Conservation (phyloP, 2,888 invertebrate genomes). For the Capitulum mitella region DNA sequence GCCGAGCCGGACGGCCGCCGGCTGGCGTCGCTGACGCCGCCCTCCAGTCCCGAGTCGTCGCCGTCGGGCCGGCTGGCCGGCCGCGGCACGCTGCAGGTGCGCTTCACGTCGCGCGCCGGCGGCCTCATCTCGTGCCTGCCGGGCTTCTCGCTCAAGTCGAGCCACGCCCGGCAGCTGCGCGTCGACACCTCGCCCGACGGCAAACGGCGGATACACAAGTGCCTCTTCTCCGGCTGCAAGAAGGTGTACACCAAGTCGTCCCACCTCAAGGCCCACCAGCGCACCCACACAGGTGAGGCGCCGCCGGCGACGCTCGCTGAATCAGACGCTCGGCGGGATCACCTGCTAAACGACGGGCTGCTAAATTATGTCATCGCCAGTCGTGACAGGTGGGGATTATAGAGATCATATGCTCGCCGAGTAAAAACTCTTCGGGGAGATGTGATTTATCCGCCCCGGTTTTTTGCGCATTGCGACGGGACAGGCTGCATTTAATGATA, state of each 20-base stretch:
- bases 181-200: constrained; percentile 68
- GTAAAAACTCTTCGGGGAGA: too few species aligned
- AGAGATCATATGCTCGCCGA: too few species aligned
- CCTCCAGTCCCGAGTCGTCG: constrained; percentile 62
- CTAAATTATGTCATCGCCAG: too few species aligned
- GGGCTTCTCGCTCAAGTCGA: constrained; percentile 32
- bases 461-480: too few species aligned
- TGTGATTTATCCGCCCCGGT: too few species aligned
- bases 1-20: background rate
- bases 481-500: too few species aligned
- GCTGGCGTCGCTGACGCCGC: constrained; percentile 55
- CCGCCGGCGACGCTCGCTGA: too few species aligned
- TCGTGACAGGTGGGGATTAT: too few species aligned
- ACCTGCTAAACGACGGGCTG: too few species aligned
- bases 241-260: constrained; percentile 35
- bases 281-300: constrained; percentile 34
- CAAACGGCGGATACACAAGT: constrained; percentile 83
- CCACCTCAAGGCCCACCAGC: constrained; percentile 34
- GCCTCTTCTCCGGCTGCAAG: constrained; percentile 59
- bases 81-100: constrained; percentile 5
- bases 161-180: constrained; percentile 55
- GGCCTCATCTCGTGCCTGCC: constrained; percentile 33
- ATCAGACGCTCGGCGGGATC: too few species aligned
- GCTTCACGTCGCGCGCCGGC: constrained; percentile 33
- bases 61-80: constrained; percentile 24